A percentile compares a stretch with the other conserved stretches of the same genome.
These are phyloP conservation scores for Holacanthus passer DNA, from an alignment of 2,113 vertebrate species.

Conservation along the genomic window DNA sequence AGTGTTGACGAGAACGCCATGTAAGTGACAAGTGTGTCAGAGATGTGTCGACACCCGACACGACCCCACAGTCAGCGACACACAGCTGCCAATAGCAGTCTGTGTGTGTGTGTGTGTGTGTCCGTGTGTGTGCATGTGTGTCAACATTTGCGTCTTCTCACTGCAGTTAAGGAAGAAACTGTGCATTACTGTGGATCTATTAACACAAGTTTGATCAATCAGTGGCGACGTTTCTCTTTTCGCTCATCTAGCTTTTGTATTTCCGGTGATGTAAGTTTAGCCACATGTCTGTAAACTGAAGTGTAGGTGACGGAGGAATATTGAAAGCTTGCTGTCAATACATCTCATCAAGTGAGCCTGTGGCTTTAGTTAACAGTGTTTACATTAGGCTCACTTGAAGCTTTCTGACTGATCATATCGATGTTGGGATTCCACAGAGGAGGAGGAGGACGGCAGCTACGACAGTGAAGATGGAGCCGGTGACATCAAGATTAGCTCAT, in stretches of 20 bases:
- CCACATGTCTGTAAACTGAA: conserved; percentile 12
- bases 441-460: conserved; percentile 83
- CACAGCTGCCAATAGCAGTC: conserved; percentile 80
- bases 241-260: not conserved
- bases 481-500: conserved; percentile 77
- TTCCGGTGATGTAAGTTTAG: not conserved
- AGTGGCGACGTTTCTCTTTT: not conserved
- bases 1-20: conserved; percentile 81
- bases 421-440: conserved; percentile 79
- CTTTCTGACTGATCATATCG: conserved; percentile 47
- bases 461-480: conserved; percentile 87
- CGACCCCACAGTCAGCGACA: conserved; percentile 73
- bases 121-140: conserved; percentile 6
- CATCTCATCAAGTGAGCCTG: conserved; percentile 20
- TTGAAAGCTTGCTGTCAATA: conserved; percentile 51
- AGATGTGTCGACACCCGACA: conserved; percentile 81
- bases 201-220: conserved; percentile 4
- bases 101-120: conserved; percentile 51
- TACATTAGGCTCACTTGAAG: conserved; percentile 51
- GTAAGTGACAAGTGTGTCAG: conserved; percentile 86
- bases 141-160: conserved; percentile 41
- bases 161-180: conserved; percentile 32
- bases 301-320: conserved; percentile 26
- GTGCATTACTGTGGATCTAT: conserved; percentile 20
- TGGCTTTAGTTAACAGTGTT: conserved; percentile 34